Evolutionary conservation across 1,140 invertebrate species (phyloP).

Genomic region (Meloidogyne exigua): DNA sequence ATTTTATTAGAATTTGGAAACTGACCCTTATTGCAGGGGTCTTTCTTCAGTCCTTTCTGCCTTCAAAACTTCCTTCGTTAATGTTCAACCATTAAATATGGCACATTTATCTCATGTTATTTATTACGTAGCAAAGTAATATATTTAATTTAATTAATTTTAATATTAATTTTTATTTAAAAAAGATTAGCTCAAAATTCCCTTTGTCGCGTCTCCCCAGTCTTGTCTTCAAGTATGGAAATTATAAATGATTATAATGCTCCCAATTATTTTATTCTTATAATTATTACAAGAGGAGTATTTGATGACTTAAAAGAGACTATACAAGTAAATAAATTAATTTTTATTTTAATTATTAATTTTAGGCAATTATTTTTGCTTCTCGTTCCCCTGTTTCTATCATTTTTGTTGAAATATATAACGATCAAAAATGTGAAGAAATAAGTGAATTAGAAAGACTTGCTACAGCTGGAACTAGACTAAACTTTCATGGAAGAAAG

Average conservation of each 20-base stretch:
- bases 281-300: constrained; percentile 52
- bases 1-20: constrained; percentile 40
- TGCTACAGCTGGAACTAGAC: constrained; percentile 53
- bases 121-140: constrained; percentile 56
- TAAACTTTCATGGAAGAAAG: constrained; percentile 56
- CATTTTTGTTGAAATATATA: constrained; percentile 56
- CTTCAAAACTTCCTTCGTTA: constrained; percentile 51
- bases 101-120: constrained; percentile 60
- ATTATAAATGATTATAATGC: constrained; percentile 42
- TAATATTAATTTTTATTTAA: neutral
- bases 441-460: constrained; percentile 50
- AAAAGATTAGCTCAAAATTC: constrained; percentile 27
- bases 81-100: constrained; percentile 50
- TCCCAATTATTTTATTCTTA: constrained; percentile 48
- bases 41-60: constrained; percentile 49
- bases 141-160: neutral
- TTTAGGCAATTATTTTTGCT: constrained; percentile 58
- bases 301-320: constrained; percentile 61
- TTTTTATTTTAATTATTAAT: neutral
- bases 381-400: constrained; percentile 56
- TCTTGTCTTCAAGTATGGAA: neutral
- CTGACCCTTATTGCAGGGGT: constrained; percentile 49
- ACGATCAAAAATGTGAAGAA: constrained; percentile 29
- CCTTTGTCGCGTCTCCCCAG: neutral
- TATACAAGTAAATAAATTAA: constrained; percentile 17